Percentiles rank a stretch among this genome's conserved stretches.
Conservation (phyloP, 2,888 invertebrate genomes). For the Platerodrilus igneus region DNA sequence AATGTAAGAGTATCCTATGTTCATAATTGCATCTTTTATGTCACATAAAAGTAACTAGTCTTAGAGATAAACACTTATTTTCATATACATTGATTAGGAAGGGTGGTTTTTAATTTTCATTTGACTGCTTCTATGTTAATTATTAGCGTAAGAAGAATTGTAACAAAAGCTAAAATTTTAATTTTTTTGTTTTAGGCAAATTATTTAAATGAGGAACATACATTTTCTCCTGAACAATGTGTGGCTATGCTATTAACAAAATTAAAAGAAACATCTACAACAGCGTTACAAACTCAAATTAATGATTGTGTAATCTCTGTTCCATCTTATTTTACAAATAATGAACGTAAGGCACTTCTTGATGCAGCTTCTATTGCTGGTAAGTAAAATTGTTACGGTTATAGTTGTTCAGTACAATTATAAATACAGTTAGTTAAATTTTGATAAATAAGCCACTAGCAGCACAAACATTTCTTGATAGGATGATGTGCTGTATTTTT, state of each 20-base stretch:
- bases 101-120: neutral
- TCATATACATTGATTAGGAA: too few relatives aligned
- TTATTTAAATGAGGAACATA: constrained; percentile 80
- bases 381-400: too few relatives aligned
- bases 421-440: neutral
- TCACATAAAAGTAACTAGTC: too few relatives aligned
- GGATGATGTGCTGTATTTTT: too few relatives aligned
- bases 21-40: too few relatives aligned
- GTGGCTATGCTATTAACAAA: constrained; percentile 96
- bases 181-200: constrained; percentile 53
- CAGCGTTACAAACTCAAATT: constrained; percentile 82
- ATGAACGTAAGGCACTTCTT: constrained; percentile 84
- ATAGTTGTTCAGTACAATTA: constrained; percentile 1
- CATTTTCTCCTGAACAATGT: constrained; percentile 90
- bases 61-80: too few relatives aligned
- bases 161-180: constrained; percentile 9
- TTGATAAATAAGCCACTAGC: too few relatives aligned
- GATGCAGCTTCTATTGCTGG: constrained; percentile 91
- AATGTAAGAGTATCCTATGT: too few relatives aligned
- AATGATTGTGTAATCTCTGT: constrained; percentile 93
- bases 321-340: constrained; percentile 92
- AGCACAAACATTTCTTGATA: too few relatives aligned
- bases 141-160: too few relatives aligned
- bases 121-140: neutral
- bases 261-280: constrained; percentile 85